A percentile compares a stretch with the other conserved stretches of the same genome.
phyloP scores from a whole-genome alignment of 1,140 invertebrate genomes.

The Augochlora pura region DNA sequence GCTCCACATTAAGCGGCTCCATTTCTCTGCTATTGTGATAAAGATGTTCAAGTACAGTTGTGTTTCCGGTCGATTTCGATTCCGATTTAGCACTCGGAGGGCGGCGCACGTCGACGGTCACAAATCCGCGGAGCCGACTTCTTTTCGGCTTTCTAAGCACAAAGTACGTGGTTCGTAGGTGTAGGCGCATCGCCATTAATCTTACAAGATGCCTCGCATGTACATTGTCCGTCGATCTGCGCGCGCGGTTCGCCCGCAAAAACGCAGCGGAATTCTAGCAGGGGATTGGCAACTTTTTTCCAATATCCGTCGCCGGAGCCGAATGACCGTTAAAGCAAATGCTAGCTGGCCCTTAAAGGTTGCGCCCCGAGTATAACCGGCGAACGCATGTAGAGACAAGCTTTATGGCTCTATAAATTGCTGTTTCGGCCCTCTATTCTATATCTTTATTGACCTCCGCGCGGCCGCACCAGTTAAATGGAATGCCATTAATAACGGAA shows the following conservation, averaged over 20 bases:
- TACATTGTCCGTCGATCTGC: constrained; percentile 47
- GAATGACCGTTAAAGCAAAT: constrained; percentile 61
- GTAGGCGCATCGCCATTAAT: constrained; percentile 58
- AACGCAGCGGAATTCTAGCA: constrained; percentile 64
- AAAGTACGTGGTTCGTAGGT: constrained; percentile 58
- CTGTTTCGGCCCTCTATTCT: constrained; percentile 61
- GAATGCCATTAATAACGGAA: constrained; percentile 59
- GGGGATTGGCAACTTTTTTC: constrained; percentile 65
- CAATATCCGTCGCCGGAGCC: constrained; percentile 49
- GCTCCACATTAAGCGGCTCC: too few species aligned
- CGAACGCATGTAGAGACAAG: constrained; percentile 58
- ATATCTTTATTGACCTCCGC: constrained; percentile 32
- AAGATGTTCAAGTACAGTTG: too few species aligned
- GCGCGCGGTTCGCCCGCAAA: constrained; percentile 49
- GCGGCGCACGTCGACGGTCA: neutral
- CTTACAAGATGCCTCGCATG: constrained; percentile 42
- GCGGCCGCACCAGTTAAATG: constrained; percentile 43
- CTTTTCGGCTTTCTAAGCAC: constrained; percentile 33
- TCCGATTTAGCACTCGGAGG: neutral
- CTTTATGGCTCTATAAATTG: constrained; percentile 63
- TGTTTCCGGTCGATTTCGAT: neutral
- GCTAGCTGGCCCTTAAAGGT: constrained; percentile 51
- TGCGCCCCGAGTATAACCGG: constrained; percentile 34
- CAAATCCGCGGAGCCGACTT: constrained; percentile 32
- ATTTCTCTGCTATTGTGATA: too few species aligned